phyloP scores from a whole-genome alignment of 1,140 invertebrate genomes.

The Mercenaria mercenaria region DNA sequence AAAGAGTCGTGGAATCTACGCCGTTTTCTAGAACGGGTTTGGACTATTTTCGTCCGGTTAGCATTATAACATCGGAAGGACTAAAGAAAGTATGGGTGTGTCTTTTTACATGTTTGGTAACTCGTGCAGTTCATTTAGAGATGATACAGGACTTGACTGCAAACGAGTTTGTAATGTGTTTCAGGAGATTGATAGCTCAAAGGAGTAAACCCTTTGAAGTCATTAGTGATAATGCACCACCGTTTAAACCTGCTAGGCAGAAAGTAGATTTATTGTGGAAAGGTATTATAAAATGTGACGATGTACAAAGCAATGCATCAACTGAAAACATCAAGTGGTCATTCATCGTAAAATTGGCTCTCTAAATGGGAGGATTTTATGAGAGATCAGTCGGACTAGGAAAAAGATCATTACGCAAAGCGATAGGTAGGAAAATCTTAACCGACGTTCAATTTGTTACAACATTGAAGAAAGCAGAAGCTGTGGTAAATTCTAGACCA shows the following conservation, averaged over 20 bases:
- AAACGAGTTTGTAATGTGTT: not conserved
- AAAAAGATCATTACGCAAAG: too few relatives aligned
- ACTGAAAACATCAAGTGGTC: too few relatives aligned
- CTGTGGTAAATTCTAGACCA: too few relatives aligned
- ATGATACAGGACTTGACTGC: slow-evolving; percentile 34
- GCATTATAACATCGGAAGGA: not conserved
- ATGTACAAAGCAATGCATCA: slow-evolving; percentile 12
- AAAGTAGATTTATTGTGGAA: not conserved
- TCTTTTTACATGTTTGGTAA: slow-evolving; percentile 7
- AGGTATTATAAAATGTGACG: not conserved
- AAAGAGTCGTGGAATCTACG: not conserved
- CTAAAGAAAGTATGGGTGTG: slow-evolving; percentile 25
- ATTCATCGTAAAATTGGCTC: too few relatives aligned
- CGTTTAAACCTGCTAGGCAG: slow-evolving; percentile 9
- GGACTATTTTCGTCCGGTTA: slow-evolving; percentile 28
- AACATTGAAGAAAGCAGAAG: too few relatives aligned
- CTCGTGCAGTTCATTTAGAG: slow-evolving; percentile 43
- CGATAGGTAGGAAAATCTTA: too few relatives aligned
- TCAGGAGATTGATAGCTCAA: slow-evolving; percentile 23
- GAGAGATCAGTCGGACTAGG: too few relatives aligned
- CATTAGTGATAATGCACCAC: slow-evolving; percentile 24
- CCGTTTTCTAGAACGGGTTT: too few relatives aligned
- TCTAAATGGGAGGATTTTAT: too few relatives aligned
- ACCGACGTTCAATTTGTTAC: too few relatives aligned
- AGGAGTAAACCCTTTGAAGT: not conserved